Percentiles rank a stretch among this genome's conserved stretches.
These are phyloP conservation scores for Fratercula arctica DNA, from an alignment of 2,797 vertebrate species.

Conservation along the genomic window DNA sequence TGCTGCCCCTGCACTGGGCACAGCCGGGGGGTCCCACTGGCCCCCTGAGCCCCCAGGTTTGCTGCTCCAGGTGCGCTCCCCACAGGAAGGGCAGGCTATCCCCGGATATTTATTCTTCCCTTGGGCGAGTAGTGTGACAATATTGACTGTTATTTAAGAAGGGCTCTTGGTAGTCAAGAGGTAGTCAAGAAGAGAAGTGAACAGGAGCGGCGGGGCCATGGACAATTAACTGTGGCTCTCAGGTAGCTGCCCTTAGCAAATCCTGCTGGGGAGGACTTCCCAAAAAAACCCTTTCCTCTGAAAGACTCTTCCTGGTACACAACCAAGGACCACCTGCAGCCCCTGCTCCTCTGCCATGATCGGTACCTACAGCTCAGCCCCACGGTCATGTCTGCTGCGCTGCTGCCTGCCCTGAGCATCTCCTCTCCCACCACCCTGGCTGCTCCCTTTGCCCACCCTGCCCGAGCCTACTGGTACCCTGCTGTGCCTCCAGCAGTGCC, in stretches of 20 bases:
- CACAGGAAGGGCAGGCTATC: background rate
- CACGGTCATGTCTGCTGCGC: fast-evolving
- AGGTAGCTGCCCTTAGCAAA: background rate
- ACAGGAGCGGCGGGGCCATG: fast-evolving
- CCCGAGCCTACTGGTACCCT: background rate
- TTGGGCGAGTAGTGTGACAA: background rate
- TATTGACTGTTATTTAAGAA: background rate
- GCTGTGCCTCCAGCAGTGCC: background rate
- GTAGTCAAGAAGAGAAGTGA: background rate
- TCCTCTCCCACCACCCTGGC: fast-evolving
- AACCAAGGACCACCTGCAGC: background rate
- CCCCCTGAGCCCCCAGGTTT: background rate
- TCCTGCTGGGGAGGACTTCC: background rate
- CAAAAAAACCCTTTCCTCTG: background rate
- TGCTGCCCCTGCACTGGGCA: fast-evolving
- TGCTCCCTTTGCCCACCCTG: background rate
- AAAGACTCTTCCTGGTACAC: fast-evolving
- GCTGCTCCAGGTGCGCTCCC: fast-evolving
- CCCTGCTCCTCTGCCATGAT: fast-evolving
- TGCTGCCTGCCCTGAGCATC: background rate
- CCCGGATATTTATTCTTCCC: background rate
- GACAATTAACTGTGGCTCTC: background rate
- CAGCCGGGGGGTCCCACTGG: fast-evolving
- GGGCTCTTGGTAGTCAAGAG: background rate
- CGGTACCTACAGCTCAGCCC: background rate